phyloP scores from a whole-genome alignment of 2,113 vertebrate species.

The Nymphicus hollandicus region DNA sequence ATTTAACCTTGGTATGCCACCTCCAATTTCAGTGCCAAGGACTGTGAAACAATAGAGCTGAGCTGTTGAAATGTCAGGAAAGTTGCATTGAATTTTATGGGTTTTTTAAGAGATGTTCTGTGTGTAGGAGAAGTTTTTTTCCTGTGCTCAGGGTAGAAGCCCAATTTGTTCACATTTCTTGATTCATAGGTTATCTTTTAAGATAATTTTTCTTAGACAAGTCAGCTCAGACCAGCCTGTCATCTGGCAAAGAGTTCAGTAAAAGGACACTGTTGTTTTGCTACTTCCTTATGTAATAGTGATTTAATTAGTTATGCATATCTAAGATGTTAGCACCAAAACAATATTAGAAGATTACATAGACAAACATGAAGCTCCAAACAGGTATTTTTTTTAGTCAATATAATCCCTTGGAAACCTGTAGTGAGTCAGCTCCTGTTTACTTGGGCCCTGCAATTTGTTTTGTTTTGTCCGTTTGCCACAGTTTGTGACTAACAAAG shows the following conservation, averaged over 20 bases:
- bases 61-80: slow-evolving; percentile 6
- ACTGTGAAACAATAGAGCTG: slow-evolving; percentile 42
- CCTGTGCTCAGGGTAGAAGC: neutral
- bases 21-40: slow-evolving; percentile 51
- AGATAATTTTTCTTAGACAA: neutral
- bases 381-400: neutral
- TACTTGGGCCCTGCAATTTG: neutral
- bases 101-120: neutral
- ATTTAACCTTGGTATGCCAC: slow-evolving; percentile 65
- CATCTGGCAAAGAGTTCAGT: neutral
- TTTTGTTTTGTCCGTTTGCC: neutral
- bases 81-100: slow-evolving; percentile 28
- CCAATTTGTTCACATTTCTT: neutral
- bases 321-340: slow-evolving; percentile 16
- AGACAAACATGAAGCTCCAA: neutral
- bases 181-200: neutral
- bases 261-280: neutral
- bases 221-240: neutral
- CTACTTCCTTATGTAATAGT: neutral
- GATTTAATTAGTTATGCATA: slow-evolving; percentile 50
- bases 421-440: neutral
- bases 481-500: neutral
- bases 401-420: neutral
- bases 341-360: neutral
- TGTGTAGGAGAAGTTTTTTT: neutral